Evolutionary conservation across 1,140 invertebrate genomes (phyloP), one percentile per base, ranked within the genome.

Genomic region (Anadara kagoshimensis): DNA sequence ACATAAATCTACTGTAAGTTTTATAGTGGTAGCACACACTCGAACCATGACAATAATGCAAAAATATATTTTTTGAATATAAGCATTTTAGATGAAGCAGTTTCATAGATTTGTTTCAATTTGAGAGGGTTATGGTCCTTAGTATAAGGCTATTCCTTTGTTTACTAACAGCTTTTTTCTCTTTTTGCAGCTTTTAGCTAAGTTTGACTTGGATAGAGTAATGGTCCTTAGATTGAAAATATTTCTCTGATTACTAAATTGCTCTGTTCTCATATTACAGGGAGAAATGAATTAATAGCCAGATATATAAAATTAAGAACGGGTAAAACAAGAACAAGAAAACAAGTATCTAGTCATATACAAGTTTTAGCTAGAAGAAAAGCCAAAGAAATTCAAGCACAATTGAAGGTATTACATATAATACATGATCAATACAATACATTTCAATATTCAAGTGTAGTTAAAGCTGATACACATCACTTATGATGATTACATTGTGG

Each of bases 341-440:
- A 99, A 91, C 98, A 99, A 92, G 98, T 99, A 80, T 99, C 97
- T 78, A 98, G 97, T 82, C 98, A 99, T 89, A 99, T 99, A 90
- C 98, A 99, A 91, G 98, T 99, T 75, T 92, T 99, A 77, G 98
- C 98, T 62, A 93, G 98, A 90, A 93, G 98, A 91, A 99, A 98
- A 93, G 92, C 98, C 67, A 93, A 98, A 79, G 98, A 99, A 91
- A 98, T 87, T 95, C 82, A 99, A 97, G 93, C 93, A 97, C 84
- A 85, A 98, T 98, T 95, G 95, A 98, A 93, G 83, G 87, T 87
- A 80, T 49, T 57, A 53, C 69, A 69, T 71, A n/a, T 12, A 49
- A 59, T 26, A 8, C 22, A 51, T 22, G 22, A 18, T 26, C n/a
- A n/a, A 59, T 26, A 58, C 24, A 29, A 24, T 26, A 41, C 24